These are phyloP conservation scores for Helostoma temminkii DNA, from an alignment of 2,797 vertebrate species.

Conservation along the genomic window DNA sequence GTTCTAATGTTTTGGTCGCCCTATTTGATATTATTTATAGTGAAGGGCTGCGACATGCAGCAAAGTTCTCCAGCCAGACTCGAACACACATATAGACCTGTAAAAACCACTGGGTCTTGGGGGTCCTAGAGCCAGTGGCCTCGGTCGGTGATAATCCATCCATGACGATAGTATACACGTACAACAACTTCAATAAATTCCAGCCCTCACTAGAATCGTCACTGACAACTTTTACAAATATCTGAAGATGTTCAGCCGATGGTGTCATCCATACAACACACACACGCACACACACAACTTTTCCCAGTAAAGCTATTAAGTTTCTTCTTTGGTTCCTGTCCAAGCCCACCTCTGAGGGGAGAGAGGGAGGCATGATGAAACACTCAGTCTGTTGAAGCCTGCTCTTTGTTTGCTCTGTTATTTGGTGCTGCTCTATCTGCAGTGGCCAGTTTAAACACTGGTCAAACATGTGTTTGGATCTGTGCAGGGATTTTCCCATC, in stretches of 20 bases:
- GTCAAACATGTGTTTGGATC: conserved; percentile 52
- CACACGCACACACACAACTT: not conserved
- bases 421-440: conserved; percentile 17
- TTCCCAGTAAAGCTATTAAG: conserved; percentile 36
- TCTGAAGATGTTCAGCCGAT: not conserved
- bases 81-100: too few species aligned
- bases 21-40: too few species aligned
- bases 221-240: not conserved
- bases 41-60: too few species aligned
- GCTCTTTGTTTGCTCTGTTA: conserved; percentile 21
- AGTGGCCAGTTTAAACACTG: conserved; percentile 44
- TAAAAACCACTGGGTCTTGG: too few species aligned
- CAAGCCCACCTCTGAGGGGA: conserved; percentile 63
- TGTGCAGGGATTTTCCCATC: conserved; percentile 59
- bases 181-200: too few species aligned
- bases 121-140: too few species aligned
- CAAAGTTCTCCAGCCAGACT: too few species aligned
- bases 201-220: not conserved
- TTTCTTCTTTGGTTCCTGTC: conserved; percentile 43
- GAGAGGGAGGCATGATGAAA: conserved; percentile 45
- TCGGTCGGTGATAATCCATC: not conserved
- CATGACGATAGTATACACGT: not conserved
- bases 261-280: not conserved
- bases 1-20: too few species aligned
- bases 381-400: not conserved